Evolutionary conservation across 2,888 invertebrate genomes (phyloP).

Genomic region (Drosophila meridionalis): DNA sequence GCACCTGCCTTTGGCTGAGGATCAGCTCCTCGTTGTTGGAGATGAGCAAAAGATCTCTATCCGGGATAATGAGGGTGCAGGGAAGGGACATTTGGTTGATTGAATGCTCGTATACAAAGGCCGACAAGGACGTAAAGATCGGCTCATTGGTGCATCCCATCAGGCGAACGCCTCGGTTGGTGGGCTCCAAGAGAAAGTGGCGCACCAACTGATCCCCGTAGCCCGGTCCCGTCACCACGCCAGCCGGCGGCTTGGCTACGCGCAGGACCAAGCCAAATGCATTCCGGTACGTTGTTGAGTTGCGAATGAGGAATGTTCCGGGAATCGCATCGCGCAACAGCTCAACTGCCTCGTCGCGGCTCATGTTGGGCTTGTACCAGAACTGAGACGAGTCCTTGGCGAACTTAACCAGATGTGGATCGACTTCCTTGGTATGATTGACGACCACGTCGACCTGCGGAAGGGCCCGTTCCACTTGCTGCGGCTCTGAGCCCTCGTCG

Average conservation of each 20-base stretch:
- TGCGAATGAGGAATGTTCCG: conserved; percentile 98
- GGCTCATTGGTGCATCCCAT: conserved; percentile 98
- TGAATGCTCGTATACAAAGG: conserved; percentile 98
- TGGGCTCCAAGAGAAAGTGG: conserved; percentile 98
- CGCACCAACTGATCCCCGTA: conserved; percentile 93
- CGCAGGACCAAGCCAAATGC: conserved; percentile 98
- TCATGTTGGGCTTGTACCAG: conserved; percentile 99
- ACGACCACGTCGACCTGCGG: conserved; percentile 63
- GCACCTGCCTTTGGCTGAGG: conserved; percentile 83
- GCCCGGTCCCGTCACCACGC: conserved; percentile 85
- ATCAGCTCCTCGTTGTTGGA: conserved; percentile 54
- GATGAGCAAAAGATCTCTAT: conserved; percentile 56
- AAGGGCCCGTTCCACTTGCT: background rate
- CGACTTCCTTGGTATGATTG: conserved; percentile 91
- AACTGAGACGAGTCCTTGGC: conserved; percentile 97
- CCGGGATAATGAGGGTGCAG: conserved; percentile 93
- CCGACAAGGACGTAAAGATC: conserved; percentile 97
- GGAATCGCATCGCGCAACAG: conserved; percentile 94
- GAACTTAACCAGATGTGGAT: conserved; percentile 92
- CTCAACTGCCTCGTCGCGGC: conserved; percentile 96
- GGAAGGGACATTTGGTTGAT: conserved; percentile 98
- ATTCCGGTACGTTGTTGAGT: conserved; percentile 90
- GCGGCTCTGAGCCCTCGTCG: background rate
- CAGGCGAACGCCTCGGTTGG: conserved; percentile 96
- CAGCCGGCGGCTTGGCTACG: conserved; percentile 93